phyloP scores from a whole-genome alignment of 2,888 invertebrate species.

The Drosophila phalerata region DNA sequence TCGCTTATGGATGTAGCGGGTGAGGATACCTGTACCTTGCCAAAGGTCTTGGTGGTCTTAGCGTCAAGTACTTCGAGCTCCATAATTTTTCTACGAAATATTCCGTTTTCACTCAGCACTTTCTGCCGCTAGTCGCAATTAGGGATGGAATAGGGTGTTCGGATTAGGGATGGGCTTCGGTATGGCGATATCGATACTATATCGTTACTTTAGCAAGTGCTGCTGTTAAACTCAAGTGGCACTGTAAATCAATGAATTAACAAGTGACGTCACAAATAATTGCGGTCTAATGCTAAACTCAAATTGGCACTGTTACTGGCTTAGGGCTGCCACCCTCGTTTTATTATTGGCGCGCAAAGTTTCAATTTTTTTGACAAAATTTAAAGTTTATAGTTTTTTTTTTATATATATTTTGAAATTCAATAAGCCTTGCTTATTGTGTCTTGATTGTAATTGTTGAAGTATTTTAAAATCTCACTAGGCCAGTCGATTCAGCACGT shows the following conservation, averaged over 20 bases:
- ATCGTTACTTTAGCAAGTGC: too few relatives aligned
- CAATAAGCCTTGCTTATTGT: constrained; percentile 19
- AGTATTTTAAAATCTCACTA: constrained; percentile 15
- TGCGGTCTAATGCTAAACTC: too few relatives aligned
- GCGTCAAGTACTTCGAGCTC: constrained; percentile 88
- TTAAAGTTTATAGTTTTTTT: not conserved
- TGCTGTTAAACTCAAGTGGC: too few relatives aligned
- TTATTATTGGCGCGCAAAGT: not conserved
- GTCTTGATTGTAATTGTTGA: constrained; percentile 8
- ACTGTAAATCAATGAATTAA: too few relatives aligned
- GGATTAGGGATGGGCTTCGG: too few relatives aligned
- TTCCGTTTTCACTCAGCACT: constrained; percentile 13
- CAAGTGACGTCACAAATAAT: too few relatives aligned
- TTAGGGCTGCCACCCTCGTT: too few relatives aligned
- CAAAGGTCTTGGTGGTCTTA: constrained; percentile 86
- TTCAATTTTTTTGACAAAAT: not conserved
- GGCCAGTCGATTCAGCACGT: constrained; percentile 60
- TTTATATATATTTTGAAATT: not conserved
- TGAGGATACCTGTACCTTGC: constrained; percentile 84
- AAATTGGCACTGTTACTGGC: not conserved
- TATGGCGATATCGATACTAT: too few relatives aligned
- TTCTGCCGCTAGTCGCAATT: constrained; percentile 1
- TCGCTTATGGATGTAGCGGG: constrained; percentile 89
- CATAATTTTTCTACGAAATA: constrained; percentile 44
- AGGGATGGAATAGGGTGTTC: too few relatives aligned